Conservation (phyloP, 1,140 invertebrate genomes). For the Sarcophaga bullata region DNA sequence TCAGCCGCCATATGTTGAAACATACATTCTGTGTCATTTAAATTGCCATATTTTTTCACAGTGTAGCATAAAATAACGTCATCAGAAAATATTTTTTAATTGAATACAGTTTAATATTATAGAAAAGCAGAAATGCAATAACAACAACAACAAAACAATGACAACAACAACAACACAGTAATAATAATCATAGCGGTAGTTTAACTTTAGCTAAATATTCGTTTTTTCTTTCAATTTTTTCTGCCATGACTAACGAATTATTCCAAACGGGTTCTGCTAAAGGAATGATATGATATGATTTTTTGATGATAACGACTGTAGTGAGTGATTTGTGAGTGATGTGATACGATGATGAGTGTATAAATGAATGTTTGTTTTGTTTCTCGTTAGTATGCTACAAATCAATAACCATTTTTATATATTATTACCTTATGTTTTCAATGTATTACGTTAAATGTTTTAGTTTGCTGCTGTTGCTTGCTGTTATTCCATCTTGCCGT, state of each 20-base stretch:
- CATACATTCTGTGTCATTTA: no score
- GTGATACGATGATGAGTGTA: neutral
- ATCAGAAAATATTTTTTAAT: neutral
- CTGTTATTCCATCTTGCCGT: neutral
- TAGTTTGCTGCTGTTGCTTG: neutral
- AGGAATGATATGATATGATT: no score
- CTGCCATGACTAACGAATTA: neutral
- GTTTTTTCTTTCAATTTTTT: constrained; percentile 1
- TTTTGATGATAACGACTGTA: no score
- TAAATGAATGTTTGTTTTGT: neutral
- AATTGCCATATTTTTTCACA: neutral
- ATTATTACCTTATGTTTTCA: no score
- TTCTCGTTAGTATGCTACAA: neutral
- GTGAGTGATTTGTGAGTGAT: neutral
- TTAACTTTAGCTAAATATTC: constrained; percentile 17
- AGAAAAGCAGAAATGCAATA: neutral
- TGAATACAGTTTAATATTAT: neutral
- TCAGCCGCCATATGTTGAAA: no score
- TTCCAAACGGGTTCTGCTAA: neutral
- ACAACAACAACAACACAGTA: no score
- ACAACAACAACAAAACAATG: neutral
- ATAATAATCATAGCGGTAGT: neutral
- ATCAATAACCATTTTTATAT: neutral
- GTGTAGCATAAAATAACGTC: neutral
- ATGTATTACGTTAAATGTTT: constrained; percentile 2